Conservation (phyloP, 2,113 vertebrate genomes). For the Capra hircus region DNA sequence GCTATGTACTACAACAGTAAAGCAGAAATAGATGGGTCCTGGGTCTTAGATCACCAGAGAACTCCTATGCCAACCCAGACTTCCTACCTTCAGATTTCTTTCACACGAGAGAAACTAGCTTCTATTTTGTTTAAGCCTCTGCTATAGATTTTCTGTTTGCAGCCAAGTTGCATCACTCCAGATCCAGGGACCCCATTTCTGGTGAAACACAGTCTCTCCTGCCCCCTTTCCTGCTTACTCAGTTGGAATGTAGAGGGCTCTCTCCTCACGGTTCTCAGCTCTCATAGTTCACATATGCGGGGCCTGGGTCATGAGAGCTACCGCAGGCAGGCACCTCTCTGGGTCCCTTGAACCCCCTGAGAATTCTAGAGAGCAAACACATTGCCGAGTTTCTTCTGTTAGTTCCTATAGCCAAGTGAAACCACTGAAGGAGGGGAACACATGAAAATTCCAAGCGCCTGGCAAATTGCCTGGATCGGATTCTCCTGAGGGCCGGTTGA, state of each 20-base stretch:
- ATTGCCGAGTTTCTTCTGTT: not conserved
- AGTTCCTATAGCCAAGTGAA: not conserved
- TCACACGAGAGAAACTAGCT: not conserved
- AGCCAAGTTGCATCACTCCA: not conserved
- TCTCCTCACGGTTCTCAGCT: not conserved
- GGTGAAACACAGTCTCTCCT: not conserved
- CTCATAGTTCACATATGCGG: not conserved
- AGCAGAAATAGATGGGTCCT: not conserved
- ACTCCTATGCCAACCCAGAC: not conserved
- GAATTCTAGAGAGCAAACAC: not conserved
- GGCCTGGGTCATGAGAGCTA: not conserved
- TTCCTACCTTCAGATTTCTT: not conserved
- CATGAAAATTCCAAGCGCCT: not conserved
- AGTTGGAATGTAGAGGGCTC: not conserved
- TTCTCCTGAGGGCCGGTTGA: not conserved
- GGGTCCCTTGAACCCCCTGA: not conserved
- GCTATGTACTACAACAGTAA: not conserved
- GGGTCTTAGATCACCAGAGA: not conserved
- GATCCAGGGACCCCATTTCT: not conserved
- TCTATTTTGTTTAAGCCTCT: not conserved
- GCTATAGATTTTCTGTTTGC: not conserved
- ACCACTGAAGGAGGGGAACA: not conserved
- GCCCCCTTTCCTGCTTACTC: not conserved
- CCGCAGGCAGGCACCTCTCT: not conserved
- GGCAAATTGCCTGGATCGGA: not conserved